These are phyloP conservation scores for Conchocele bisecta DNA, from an alignment of 2,888 invertebrate species.

Conservation along the genomic window DNA sequence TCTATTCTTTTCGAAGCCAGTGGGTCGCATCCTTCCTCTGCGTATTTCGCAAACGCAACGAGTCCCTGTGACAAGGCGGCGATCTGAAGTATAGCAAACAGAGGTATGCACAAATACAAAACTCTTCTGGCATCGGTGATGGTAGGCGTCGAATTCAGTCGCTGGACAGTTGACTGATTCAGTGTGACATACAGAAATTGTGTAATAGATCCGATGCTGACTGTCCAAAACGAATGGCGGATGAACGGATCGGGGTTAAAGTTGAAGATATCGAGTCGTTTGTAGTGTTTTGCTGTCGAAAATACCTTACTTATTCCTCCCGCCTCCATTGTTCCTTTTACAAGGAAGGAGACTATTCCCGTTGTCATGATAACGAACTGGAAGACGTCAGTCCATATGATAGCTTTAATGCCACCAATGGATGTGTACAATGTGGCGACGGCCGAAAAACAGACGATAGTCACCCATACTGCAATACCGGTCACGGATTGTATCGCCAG, in stretches of 20 bases:
- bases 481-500: conserved; percentile 30
- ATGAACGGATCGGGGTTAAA: conserved; percentile 30
- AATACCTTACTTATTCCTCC: conserved; percentile 2
- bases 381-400: conserved; percentile 44
- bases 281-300: background rate
- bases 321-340: conserved; percentile 15
- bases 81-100: conserved; percentile 15
- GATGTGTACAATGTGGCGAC: conserved; percentile 34
- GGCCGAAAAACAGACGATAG: conserved; percentile 17
- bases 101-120: conserved; percentile 21
- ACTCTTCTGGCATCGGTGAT: conserved; percentile 7
- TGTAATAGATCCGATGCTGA: conserved; percentile 18
- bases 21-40: conserved; percentile 40
- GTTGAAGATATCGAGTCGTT: conserved; percentile 21
- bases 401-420: conserved; percentile 36
- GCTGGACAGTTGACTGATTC: conserved; percentile 27
- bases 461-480: conserved; percentile 21
- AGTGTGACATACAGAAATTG: conserved; percentile 26
- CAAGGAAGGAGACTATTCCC: conserved; percentile 25
- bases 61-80: conserved; percentile 29
- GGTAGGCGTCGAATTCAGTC: conserved; percentile 30
- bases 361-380: conserved; percentile 24
- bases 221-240: conserved; percentile 37
- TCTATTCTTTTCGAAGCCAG: conserved; percentile 29
- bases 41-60: conserved; percentile 32